Conservation (phyloP, 2,888 invertebrate genomes). For the Apodemia duryi region DNA sequence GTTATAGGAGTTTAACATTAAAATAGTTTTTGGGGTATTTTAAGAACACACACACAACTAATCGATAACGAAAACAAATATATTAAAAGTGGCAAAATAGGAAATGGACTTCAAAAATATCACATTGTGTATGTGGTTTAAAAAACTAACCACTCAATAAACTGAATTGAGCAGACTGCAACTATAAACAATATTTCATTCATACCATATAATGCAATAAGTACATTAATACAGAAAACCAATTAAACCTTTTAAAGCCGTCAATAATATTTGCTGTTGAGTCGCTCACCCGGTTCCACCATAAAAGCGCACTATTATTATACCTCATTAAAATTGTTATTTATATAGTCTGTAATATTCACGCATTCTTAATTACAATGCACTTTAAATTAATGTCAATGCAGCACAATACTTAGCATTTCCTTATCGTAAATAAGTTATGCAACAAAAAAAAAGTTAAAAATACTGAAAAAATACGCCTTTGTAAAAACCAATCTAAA, state of each 20-base stretch:
- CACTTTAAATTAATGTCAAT: constrained; percentile 51
- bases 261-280: constrained; percentile 48
- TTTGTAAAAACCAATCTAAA: no score
- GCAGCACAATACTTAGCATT: constrained; percentile 55
- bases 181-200: no score
- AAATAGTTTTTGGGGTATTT: no score
- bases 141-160: no score
- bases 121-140: no score
- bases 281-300: constrained; percentile 25
- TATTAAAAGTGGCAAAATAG: no score
- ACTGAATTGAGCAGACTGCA: no score
- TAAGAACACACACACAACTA: no score
- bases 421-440: constrained; percentile 61
- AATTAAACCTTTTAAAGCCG: constrained; percentile 63
- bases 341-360: constrained; percentile 52
- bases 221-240: constrained; percentile 52
- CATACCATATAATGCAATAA: neutral
- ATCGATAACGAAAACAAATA: no score
- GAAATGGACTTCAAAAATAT: no score
- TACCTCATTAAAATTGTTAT: constrained; percentile 64
- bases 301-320: constrained; percentile 44
- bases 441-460: constrained; percentile 26
- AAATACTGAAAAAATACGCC: no score
- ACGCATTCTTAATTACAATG: constrained; percentile 61
- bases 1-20: no score